Conservation (phyloP, 37 sponge, comb jelly and placozoan species). For the Ianthella basta region DNA sequence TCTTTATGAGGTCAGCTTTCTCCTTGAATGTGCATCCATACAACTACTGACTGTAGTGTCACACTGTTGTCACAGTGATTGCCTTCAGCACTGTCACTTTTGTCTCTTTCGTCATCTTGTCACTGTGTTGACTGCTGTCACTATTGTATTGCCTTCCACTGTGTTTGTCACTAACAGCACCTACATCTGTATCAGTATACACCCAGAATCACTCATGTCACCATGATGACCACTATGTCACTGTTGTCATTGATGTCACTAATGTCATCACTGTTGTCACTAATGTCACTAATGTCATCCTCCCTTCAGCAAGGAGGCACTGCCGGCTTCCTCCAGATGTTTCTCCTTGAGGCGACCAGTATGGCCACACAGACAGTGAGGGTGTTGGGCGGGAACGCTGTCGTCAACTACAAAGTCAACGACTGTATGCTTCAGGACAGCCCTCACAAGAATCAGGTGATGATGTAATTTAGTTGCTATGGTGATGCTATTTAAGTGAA, state of each 20-base stretch:
- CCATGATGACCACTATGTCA: no score
- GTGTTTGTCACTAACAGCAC: no score
- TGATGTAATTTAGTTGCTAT: no score
- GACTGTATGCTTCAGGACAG: slow-evolving; percentile 69
- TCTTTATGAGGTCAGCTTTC: neutral
- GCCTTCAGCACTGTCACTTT: neutral
- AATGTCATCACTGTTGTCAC: no score
- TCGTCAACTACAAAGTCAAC: slow-evolving; percentile 64
- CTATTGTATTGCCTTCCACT: no score
- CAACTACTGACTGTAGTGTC: neutral
- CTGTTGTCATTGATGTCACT: no score
- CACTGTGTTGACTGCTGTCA: no score
- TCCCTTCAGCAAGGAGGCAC: slow-evolving; percentile 46
- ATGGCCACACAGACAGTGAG: slow-evolving; percentile 58
- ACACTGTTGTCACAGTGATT: neutral
- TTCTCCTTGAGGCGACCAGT: slow-evolving; percentile 59
- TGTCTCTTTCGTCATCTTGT: neutral
- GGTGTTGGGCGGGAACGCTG: slow-evolving; percentile 72
- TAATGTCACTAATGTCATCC: no score
- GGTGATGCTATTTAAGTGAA: no score
- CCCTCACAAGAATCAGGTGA: slow-evolving; percentile 78
- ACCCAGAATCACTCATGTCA: no score
- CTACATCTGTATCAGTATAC: no score
- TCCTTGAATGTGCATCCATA: neutral
- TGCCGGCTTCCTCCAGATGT: slow-evolving; percentile 57